Conservation (phyloP, 2,888 invertebrate species). For the Conus canariensis region DNA sequence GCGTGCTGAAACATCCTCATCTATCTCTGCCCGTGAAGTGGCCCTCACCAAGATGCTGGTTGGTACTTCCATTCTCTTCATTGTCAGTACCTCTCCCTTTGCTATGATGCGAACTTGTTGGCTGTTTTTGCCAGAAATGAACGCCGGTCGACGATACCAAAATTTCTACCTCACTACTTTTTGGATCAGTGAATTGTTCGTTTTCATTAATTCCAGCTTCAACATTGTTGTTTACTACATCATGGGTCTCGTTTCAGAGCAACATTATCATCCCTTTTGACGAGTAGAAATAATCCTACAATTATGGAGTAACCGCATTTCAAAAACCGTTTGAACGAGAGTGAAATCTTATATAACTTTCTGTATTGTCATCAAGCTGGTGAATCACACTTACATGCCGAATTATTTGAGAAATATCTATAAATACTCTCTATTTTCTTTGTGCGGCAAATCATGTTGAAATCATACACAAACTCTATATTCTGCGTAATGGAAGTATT, state of each 20-base stretch:
- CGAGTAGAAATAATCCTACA: too few species aligned
- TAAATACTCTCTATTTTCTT: too few species aligned
- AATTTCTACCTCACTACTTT: background rate
- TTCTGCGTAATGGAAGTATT: too few species aligned
- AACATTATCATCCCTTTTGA: background rate
- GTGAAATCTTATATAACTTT: too few species aligned
- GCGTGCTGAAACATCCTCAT: constrained; percentile 8
- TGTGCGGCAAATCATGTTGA: too few species aligned
- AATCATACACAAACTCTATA: too few species aligned
- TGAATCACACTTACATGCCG: too few species aligned
- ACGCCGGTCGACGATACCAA: background rate
- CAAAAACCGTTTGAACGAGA: too few species aligned
- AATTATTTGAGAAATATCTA: too few species aligned
- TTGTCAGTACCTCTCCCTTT: background rate
- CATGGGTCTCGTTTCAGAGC: constrained; percentile 15
- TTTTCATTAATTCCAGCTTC: constrained; percentile 7
- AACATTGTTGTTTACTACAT: background rate
- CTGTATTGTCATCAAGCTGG: too few species aligned
- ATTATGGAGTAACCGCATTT: too few species aligned
- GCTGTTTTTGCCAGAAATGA: constrained; percentile 10
- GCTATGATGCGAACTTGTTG: background rate
- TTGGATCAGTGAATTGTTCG: background rate
- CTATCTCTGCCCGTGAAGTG: background rate
- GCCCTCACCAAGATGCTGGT: constrained; percentile 21
- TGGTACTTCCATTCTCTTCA: background rate